These are phyloP conservation scores for Gymnothorax javanicus DNA, from an alignment of 2,797 vertebrate genomes.

Conservation along the genomic window DNA sequence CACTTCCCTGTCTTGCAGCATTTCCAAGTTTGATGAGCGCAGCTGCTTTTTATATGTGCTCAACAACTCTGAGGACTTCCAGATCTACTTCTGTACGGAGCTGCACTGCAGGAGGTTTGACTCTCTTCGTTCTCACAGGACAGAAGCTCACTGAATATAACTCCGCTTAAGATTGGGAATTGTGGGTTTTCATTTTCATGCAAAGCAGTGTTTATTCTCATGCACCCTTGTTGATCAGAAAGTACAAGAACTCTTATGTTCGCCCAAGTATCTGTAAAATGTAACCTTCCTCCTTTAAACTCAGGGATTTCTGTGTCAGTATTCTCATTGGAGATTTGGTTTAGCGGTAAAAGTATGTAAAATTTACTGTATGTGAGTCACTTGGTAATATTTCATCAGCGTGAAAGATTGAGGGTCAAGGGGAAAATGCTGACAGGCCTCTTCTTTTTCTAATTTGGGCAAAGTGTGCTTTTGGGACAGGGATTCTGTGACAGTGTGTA, in stretches of 20 bases:
- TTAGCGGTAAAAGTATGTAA: not conserved
- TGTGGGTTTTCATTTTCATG: not conserved
- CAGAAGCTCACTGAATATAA: not conserved
- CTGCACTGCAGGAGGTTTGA: conserved; percentile 92
- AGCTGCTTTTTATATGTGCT: conserved; percentile 96
- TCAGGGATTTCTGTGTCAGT: not conserved
- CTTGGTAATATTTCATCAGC: not conserved
- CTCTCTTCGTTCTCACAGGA: not conserved
- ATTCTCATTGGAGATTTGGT: not conserved
- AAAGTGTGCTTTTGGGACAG: not conserved
- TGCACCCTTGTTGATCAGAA: not conserved
- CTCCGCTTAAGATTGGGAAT: not conserved
- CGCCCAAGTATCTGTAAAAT: not conserved
- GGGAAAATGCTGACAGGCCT: too few relatives aligned
- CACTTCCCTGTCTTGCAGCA: conserved; percentile 70
- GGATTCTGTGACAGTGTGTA: not conserved
- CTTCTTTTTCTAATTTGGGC: too few relatives aligned
- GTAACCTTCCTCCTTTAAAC: not conserved
- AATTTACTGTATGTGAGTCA: not conserved
- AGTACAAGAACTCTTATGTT: not conserved
- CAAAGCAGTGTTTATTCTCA: not conserved
- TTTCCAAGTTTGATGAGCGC: conserved; percentile 97
- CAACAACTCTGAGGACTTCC: conserved; percentile 98
- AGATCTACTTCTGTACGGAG: conserved; percentile 98
- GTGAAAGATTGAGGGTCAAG: not conserved